phyloP scores from a whole-genome alignment of 2,888 invertebrate species.

The Iphiclides podalirius region DNA sequence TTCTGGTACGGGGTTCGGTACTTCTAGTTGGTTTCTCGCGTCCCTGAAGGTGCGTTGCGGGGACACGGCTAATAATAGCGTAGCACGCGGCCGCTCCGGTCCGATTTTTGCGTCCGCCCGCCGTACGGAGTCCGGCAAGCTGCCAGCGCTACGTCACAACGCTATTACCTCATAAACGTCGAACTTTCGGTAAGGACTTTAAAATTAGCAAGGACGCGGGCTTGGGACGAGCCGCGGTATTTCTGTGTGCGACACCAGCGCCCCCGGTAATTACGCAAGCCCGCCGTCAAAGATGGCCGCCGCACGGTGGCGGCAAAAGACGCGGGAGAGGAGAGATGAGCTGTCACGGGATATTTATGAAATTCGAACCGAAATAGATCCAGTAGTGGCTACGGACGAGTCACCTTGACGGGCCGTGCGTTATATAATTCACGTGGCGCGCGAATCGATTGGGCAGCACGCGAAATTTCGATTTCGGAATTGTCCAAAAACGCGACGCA shows the following conservation, averaged over 20 bases:
- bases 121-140: constrained; percentile 73
- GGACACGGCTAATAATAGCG: constrained; percentile 54
- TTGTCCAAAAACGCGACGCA: constrained; percentile 62
- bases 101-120: constrained; percentile 57
- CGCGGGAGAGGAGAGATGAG: constrained; percentile 75
- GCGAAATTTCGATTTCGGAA: constrained; percentile 57
- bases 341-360: constrained; percentile 80
- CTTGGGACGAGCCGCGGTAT: constrained; percentile 43
- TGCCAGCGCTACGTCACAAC: constrained; percentile 72
- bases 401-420: constrained; percentile 72
- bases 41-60: constrained; percentile 67
- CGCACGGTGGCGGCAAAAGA: constrained; percentile 55
- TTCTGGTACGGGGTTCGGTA: neutral
- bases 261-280: constrained; percentile 65
- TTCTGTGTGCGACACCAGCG: constrained; percentile 48
- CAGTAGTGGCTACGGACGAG: constrained; percentile 72
- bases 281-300: constrained; percentile 60
- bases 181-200: constrained; percentile 75
- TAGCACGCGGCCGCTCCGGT: constrained; percentile 47
- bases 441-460: constrained; percentile 49
- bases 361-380: constrained; percentile 77
- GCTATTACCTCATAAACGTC: constrained; percentile 73
- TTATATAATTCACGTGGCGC: constrained; percentile 56
- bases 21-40: constrained; percentile 38
- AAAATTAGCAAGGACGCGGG: constrained; percentile 76